These are phyloP conservation scores for Gymnoscopelus braueri DNA, from an alignment of 2,797 vertebrate genomes.

Conservation along the genomic window DNA sequence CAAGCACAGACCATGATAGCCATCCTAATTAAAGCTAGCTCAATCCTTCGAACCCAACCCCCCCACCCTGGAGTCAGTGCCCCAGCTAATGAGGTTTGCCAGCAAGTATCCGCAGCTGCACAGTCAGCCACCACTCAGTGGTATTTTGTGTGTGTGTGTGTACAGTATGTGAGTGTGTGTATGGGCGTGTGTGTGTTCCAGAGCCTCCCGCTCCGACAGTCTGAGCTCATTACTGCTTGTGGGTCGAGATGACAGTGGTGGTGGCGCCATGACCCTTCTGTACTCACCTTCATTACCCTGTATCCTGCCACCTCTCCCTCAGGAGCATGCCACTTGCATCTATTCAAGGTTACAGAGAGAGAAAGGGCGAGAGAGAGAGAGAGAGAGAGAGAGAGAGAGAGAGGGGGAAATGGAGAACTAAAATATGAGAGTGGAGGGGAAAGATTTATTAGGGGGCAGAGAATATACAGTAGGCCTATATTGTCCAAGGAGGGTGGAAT, in stretches of 20 bases:
- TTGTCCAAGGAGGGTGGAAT: slow-evolving; percentile 14
- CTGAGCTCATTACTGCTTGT: slow-evolving; percentile 58
- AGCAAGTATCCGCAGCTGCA: slow-evolving; percentile 15
- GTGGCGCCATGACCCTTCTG: slow-evolving; percentile 41
- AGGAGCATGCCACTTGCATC: slow-evolving; percentile 23
- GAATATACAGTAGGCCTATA: background rate
- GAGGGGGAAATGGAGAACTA: background rate
- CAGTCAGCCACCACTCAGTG: no score
- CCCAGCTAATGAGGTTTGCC: slow-evolving; percentile 67
- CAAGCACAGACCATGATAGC: slow-evolving; percentile 33
- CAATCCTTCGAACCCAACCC: slow-evolving; percentile 1
- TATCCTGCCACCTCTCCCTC: slow-evolving; percentile 42
- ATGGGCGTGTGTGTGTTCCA: background rate
- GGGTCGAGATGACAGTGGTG: slow-evolving; percentile 43
- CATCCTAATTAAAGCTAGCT: slow-evolving; percentile 54
- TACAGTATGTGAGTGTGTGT: no score
- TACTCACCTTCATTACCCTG: slow-evolving; percentile 67
- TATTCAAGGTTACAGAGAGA: slow-evolving; percentile 50
- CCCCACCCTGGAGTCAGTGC: slow-evolving; percentile 34
- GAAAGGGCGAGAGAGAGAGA: slow-evolving; percentile 3
- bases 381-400: slow-evolving; percentile 15
- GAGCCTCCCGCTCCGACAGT: slow-evolving; percentile 36
- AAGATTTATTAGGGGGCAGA: slow-evolving; percentile 11
- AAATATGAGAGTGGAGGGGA: slow-evolving; percentile 7
- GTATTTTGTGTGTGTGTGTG: no score